Evolutionary conservation across 2,888 invertebrate genomes (phyloP).

Genomic region (Thymelicus lineola): DNA sequence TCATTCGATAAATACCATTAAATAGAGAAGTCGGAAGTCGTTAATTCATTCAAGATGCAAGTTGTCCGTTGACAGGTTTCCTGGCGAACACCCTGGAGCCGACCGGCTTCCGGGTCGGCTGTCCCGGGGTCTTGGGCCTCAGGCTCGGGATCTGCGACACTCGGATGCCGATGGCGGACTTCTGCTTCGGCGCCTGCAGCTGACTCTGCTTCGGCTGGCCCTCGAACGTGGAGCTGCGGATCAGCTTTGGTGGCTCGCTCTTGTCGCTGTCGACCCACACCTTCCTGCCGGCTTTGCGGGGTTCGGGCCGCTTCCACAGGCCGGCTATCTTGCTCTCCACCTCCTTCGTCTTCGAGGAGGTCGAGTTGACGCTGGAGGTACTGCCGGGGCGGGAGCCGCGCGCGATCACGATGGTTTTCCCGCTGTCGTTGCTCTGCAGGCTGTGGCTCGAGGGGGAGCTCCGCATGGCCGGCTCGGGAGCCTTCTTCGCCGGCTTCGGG

Average conservation of each 20-base stretch:
- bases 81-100: conserved; percentile 62
- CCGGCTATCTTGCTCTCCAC: conserved; percentile 92
- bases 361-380: conserved; percentile 86
- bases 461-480: conserved; percentile 67
- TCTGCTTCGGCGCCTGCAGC: conserved; percentile 74
- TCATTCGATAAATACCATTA: neutral
- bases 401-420: conserved; percentile 72
- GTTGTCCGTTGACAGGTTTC: conserved; percentile 64
- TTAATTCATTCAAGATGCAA: conserved; percentile 52
- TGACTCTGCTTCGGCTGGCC: conserved; percentile 75
- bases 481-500: conserved; percentile 53
- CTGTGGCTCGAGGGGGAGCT: conserved; percentile 84
- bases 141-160: conserved; percentile 77
- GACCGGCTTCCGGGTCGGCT: conserved; percentile 53
- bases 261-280: conserved; percentile 85
- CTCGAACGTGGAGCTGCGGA: conserved; percentile 88
- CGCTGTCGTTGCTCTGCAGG: conserved; percentile 82
- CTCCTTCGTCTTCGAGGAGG: conserved; percentile 86
- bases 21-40: neutral
- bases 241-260: conserved; percentile 73
- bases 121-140: conserved; percentile 61
- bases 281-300: conserved; percentile 84
- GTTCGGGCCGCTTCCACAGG: conserved; percentile 91
- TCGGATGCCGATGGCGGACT: conserved; percentile 76
- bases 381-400: conserved; percentile 72